Evolutionary conservation across 2,797 vertebrate genomes (phyloP).

Genomic region (Tragopan temminckii): DNA sequence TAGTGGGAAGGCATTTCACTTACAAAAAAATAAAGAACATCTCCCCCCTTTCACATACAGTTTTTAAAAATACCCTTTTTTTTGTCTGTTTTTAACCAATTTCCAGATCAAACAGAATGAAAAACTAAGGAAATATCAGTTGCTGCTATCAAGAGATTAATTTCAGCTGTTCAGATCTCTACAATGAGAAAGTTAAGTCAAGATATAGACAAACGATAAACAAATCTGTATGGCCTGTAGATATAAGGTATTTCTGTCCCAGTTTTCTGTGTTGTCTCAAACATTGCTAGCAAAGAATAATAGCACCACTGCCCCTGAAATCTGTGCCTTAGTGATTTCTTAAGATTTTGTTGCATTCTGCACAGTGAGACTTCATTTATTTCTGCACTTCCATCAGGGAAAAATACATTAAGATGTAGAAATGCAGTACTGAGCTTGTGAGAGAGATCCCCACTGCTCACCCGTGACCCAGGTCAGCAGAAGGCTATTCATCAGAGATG

Average conservation of each 20-base stretch:
- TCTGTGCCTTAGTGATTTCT: not conserved
- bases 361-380: not conserved
- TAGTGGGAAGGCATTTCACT: not conserved
- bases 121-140: not conserved
- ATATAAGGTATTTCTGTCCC: not conserved
- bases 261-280: not conserved
- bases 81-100: not conserved
- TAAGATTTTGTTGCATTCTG: not conserved
- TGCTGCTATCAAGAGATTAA: not conserved
- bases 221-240: not conserved
- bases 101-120: not conserved
- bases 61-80: not conserved
- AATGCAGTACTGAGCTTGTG: not conserved
- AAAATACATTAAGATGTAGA: not conserved
- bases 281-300: not conserved
- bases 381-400: not conserved
- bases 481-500: not conserved
- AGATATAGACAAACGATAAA: not conserved
- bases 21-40: not conserved
- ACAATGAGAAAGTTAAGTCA: not conserved
- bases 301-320: not conserved
- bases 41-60: accelerated
- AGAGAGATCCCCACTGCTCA: not conserved
- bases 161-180: not conserved
- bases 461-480: accelerated